phyloP scores from a whole-genome alignment of 2,888 invertebrate genomes.

The Calameuta filiformis region DNA sequence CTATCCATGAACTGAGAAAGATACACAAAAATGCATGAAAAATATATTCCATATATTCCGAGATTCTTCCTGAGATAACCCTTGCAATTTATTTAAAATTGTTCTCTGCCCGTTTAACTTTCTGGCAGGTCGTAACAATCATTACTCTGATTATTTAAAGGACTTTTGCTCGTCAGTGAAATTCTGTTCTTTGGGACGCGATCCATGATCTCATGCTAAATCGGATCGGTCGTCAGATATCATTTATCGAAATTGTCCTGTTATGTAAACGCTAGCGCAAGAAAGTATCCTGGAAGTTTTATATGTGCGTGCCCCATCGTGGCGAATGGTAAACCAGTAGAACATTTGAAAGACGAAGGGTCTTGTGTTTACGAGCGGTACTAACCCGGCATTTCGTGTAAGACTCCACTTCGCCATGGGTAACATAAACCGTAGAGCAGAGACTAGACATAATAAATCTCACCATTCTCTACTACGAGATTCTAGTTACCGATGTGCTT shows the following conservation, averaged over 20 bases:
- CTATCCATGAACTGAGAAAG: not conserved
- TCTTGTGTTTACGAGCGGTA: not conserved
- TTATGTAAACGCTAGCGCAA: not conserved
- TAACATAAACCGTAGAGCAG: constrained; percentile 10
- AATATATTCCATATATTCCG: not conserved
- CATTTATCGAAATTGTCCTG: not conserved
- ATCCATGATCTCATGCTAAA: not conserved
- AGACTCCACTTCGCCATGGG: not conserved
- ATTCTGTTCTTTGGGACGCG: not conserved
- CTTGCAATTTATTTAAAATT: too few species aligned
- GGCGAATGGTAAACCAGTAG: not conserved
- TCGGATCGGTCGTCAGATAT: not conserved
- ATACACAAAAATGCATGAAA: not conserved
- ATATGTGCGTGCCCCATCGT: not conserved
- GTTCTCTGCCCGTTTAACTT: not conserved
- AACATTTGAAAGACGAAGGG: not conserved
- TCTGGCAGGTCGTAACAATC: not conserved
- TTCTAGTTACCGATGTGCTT: constrained; percentile 1
- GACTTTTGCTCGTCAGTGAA: not conserved
- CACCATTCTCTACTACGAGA: not conserved
- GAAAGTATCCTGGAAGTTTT: not conserved
- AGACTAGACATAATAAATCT: constrained; percentile 5
- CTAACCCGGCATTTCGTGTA: constrained; percentile 1
- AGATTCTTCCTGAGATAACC: not conserved
- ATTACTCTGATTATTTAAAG: not conserved